Conservation (phyloP, 2,888 invertebrate genomes). For the Scaptomyza tumidula region DNA sequence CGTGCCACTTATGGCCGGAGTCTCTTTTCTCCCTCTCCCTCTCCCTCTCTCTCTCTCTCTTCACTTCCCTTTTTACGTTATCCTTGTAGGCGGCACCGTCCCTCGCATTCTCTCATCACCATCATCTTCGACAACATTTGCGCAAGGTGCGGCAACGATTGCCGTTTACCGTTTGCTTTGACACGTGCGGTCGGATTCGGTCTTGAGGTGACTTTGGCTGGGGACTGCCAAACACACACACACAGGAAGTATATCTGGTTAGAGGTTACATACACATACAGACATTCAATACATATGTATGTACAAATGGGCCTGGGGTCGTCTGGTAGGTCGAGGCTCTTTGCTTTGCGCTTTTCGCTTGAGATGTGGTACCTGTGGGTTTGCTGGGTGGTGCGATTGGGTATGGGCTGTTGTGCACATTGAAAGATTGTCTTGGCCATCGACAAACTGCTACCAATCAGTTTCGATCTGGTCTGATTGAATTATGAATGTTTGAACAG, state of each 20-base stretch:
- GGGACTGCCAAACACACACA: slow-evolving; percentile 21
- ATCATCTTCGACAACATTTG: slow-evolving; percentile 61
- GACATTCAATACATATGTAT: background rate
- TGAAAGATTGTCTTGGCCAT: slow-evolving; percentile 59
- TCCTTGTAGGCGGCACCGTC: background rate
- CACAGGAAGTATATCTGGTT: slow-evolving; percentile 42
- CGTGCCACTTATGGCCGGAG: slow-evolving; percentile 67
- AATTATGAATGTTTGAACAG: slow-evolving; percentile 41
- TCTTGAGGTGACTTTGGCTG: slow-evolving; percentile 35
- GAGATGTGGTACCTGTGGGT: slow-evolving; percentile 50
- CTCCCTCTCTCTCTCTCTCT: background rate
- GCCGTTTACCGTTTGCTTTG: slow-evolving; percentile 70
- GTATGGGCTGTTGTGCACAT: slow-evolving; percentile 44
- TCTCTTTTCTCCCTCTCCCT: background rate
- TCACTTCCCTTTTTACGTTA: background rate
- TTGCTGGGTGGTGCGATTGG: background rate
- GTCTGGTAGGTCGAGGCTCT: slow-evolving; percentile 24
- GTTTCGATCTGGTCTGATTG: slow-evolving; percentile 7
- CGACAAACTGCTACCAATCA: slow-evolving; percentile 14
- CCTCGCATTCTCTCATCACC: slow-evolving; percentile 26
- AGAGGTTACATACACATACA: background rate
- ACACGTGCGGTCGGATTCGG: slow-evolving; percentile 59
- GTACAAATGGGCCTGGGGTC: slow-evolving; percentile 22
- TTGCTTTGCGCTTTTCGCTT: slow-evolving; percentile 68
- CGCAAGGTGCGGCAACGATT: slow-evolving; percentile 68